Evolutionary conservation across 1,140 invertebrate species (phyloP), one percentile per base, ranked within the genome.

Genomic region (Telenomus remus): DNA sequence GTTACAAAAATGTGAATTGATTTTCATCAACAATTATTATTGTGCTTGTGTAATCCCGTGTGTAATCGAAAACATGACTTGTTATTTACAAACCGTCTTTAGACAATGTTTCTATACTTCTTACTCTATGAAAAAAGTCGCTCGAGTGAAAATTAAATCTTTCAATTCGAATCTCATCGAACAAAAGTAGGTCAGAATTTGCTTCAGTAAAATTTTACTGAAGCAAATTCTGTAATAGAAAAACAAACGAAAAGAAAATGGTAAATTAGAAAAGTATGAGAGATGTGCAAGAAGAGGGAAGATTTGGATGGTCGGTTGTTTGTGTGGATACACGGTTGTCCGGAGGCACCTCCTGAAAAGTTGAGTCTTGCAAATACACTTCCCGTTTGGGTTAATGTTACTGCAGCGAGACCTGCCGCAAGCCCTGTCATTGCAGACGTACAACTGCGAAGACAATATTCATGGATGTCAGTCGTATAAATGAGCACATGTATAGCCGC

Each of bases 351-450:
- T 84, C 80, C 80, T 77, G 78, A 69, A 80, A 77, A 79, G 79
- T 76, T 82, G 78, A 80, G 82, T 79, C 80, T 70, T 78, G 74
- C 79, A 73, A 68, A 64, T 76, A 82, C 82, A 78, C 77, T 81
- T 44, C 61, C 78, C 65, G 80, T 85, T 82, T 83, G 81, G 78
- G 80, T 83, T 77, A 79, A 77, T 80, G 84, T 85, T 84, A 84
- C 81, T 82, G 79, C 84, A 77, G 78, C 80, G 82, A 82, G 79
- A 60, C 74, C 69, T 75, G 73, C 75, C 82, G 76, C 76, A 68
- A 79, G 77, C 69, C 48, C 34, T 68, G 63, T 51, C 55, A 60
- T 55, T 39, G 55, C 66, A 49, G 19, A 65, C 56, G 51, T 79
- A 55, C 34, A 54, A 76, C 70, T 61, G 70, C 74, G 66, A 79